These are phyloP conservation scores for Psococerastis gibbosa DNA, from an alignment of 2,888 invertebrate genomes.

Conservation along the genomic window DNA sequence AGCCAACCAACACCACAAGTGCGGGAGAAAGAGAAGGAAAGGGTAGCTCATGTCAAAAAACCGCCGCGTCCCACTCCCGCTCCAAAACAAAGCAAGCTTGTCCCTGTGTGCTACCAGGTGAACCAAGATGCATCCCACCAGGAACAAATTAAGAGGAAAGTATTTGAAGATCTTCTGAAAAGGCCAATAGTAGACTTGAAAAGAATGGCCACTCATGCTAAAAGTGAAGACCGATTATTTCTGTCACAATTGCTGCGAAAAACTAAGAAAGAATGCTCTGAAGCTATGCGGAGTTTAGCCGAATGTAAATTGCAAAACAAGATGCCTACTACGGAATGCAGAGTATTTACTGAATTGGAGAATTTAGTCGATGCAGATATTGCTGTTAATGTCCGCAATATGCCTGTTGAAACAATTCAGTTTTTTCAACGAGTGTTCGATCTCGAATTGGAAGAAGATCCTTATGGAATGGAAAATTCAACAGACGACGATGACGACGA, in stretches of 20 bases:
- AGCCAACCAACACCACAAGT: background rate
- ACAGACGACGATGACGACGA: too few relatives aligned
- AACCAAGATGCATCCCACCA: background rate
- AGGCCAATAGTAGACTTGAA: background rate
- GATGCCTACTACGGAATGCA: background rate
- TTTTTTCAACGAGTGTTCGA: background rate
- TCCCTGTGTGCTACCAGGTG: background rate
- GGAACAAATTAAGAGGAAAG: background rate
- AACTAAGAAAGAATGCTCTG: background rate
- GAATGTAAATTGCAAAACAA: background rate
- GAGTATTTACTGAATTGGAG: background rate
- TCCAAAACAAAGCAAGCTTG: background rate
- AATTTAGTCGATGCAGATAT: background rate
- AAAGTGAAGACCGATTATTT: background rate
- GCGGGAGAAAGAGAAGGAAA: background rate
- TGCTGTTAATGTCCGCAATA: background rate
- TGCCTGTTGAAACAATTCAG: constrained; percentile 1
- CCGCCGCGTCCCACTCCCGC: background rate
- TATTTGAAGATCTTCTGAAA: background rate
- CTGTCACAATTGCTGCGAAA: background rate
- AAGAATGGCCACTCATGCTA: background rate
- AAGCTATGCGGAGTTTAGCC: background rate
- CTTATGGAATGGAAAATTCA: too few relatives aligned
- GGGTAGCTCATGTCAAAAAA: constrained; percentile 3
- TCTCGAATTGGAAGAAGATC: background rate